These are phyloP conservation scores for Andrena praecox DNA, from an alignment of 2,888 invertebrate species.

Conservation along the genomic window DNA sequence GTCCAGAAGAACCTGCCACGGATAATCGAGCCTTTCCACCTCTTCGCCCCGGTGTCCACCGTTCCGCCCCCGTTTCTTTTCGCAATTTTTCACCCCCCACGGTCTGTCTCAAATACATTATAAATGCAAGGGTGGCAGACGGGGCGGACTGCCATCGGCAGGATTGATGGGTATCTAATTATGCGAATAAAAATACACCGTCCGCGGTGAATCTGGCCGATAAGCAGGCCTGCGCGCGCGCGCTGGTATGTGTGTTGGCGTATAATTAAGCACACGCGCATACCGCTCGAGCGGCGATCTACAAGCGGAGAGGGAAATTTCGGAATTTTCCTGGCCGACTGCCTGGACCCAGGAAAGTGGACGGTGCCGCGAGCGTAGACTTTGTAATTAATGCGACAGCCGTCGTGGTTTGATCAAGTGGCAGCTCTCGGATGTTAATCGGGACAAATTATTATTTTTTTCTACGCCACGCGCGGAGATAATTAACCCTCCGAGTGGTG, in stretches of 20 bases:
- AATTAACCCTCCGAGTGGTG: conserved; percentile 27
- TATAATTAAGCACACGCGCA: conserved; percentile 18
- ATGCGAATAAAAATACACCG: conserved; percentile 77
- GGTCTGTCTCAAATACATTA: conserved; percentile 39
- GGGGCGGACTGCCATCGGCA: conserved; percentile 67
- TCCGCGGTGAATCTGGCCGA: conserved; percentile 40
- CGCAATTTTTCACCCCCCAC: conserved; percentile 25
- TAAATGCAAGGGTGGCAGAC: conserved; percentile 49
- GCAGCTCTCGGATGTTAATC: conserved; percentile 35
- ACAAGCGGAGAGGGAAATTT: conserved; percentile 22
- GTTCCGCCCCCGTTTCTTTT: conserved; percentile 22
- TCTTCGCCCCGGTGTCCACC: not conserved
- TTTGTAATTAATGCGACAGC: conserved; percentile 25
- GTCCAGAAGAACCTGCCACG: conserved; percentile 26
- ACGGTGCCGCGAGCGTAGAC: not conserved
- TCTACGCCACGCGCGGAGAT: not conserved
- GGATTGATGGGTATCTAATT: conserved; percentile 81
- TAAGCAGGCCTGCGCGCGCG: not conserved
- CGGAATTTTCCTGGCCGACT: conserved; percentile 29
- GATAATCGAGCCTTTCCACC: conserved; percentile 20
- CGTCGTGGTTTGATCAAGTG: conserved; percentile 18
- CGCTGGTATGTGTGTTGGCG: not conserved
- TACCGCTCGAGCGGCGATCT: not conserved
- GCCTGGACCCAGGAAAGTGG: conserved; percentile 13
- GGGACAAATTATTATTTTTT: conserved; percentile 39